A percentile compares a stretch with the other conserved stretches of the same genome.
Evolutionary conservation across 2,113 vertebrate genomes (phyloP).

Genomic region (Heterochromis multidens): DNA sequence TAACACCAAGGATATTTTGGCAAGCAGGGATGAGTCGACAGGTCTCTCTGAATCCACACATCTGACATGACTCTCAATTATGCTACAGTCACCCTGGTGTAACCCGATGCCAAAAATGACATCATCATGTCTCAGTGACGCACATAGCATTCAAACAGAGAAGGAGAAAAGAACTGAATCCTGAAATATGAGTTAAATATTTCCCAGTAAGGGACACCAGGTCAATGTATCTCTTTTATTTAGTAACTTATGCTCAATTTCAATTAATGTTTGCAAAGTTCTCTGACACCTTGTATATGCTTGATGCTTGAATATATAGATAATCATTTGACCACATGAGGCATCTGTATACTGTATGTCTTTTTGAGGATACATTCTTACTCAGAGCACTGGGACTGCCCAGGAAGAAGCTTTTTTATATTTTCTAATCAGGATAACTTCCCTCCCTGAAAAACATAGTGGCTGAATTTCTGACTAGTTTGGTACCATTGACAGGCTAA

Average conservation of each 20-base stretch:
- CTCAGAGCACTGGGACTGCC: too few relatives aligned
- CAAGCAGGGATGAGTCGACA: not conserved
- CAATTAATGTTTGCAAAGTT: not conserved
- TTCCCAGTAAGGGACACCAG: not conserved
- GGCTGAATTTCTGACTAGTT: too few relatives aligned
- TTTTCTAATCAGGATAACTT: too few relatives aligned
- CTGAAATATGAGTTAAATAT: not conserved
- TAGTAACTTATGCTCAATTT: not conserved
- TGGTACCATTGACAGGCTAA: too few relatives aligned
- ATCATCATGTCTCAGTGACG: not conserved
- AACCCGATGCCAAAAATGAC: not conserved
- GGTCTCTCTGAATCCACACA: not conserved
- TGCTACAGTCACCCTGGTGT: not conserved
- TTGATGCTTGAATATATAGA: too few relatives aligned
- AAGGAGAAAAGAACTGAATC: not conserved
- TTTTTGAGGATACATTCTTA: too few relatives aligned
- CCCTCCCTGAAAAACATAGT: too few relatives aligned
- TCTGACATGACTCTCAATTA: not conserved
- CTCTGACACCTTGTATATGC: not conserved
- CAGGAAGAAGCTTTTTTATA: too few relatives aligned
- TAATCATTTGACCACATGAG: too few relatives aligned
- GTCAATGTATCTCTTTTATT: not conserved
- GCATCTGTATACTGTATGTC: too few relatives aligned
- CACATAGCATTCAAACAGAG: not conserved
- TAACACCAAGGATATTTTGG: too few relatives aligned